Base-by-base conservation (phyloP, 2,888 invertebrate species). In the Poecilus cupreus region DNA sequence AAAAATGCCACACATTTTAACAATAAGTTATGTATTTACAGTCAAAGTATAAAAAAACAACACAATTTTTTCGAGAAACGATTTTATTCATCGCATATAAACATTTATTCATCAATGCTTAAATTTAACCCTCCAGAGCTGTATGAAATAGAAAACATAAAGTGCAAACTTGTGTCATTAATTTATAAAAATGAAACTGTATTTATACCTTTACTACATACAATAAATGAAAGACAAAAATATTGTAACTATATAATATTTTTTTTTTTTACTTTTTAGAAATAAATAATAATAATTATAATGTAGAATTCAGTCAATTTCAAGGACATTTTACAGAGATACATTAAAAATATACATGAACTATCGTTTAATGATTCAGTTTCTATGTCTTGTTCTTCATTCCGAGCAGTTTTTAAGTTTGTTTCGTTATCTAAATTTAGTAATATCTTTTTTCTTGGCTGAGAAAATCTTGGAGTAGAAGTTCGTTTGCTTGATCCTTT, bases 1-100 rank as follows among this genome's bases (percentile, higher is more conserved):
- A 32, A 64, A 64, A 64, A 64, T 64, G 64, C 13, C 1, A 64
- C 64, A 22, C 10, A 54, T 54, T 54, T 54, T 10, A 22, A 54
- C 2, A 54, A 2, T 22, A 54, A 54, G 5, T 54, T 54, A 54
- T 22, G 10, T 10, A 54, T 54, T 22, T 54, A 54, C 22, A 22
- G 54, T 1, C n/a, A 54, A 54, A 22, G 54, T 8, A 1, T 54
- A 22, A 54, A 54, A 54, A 22, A 54, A 54, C 20, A 54, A 22
- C 16, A 54, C 22, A 54, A 54, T 22, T 54, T 54, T 11, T 20
- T 54, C 10, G 54, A 54, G 1, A 54, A 54, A 20, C 22, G 16
- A 51, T 51, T 51, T 51, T 16, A 51, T 3, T 51, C 13, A 51
- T 51, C 16, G 8, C 18, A 46, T 46, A 46, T 6, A 51, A 51